Percentiles rank a stretch among this genome's conserved stretches.
These are phyloP conservation scores for Enteromius unitaeniatus DNA, from an alignment of 2,797 vertebrate species.

Conservation along the genomic window DNA sequence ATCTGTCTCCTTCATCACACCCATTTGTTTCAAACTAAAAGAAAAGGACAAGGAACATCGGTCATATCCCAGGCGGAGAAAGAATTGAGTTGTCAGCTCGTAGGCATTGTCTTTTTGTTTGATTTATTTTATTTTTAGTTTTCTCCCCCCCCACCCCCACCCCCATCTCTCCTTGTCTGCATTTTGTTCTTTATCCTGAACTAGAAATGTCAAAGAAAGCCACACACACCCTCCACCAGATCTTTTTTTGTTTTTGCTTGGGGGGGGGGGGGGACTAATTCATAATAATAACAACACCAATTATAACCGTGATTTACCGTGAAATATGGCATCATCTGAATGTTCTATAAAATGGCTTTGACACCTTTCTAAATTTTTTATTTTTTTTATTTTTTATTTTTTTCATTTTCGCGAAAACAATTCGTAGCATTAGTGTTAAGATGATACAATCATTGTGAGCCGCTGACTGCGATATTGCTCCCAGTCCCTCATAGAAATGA, in stretches of 20 bases:
- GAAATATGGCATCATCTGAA: slow-evolving; percentile 65
- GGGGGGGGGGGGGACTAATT: slow-evolving; percentile 54
- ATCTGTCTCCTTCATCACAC: slow-evolving; percentile 75
- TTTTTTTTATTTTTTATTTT: slow-evolving; percentile 12
- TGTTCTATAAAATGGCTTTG: slow-evolving; percentile 67
- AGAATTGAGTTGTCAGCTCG: slow-evolving; percentile 58
- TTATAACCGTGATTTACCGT: slow-evolving; percentile 66
- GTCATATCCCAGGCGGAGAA: slow-evolving; percentile 87
- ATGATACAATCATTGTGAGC: slow-evolving; percentile 66
- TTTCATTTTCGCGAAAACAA: slow-evolving; percentile 59
- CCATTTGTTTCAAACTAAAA: slow-evolving; percentile 66
- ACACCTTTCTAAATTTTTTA: slow-evolving; percentile 49
- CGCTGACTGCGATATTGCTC: slow-evolving; percentile 59
- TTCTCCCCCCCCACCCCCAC: slow-evolving; percentile 16
- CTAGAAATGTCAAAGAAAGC: slow-evolving; percentile 60
- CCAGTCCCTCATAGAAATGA: slow-evolving; percentile 65
- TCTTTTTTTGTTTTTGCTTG: slow-evolving; percentile 56
- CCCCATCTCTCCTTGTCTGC: slow-evolving; percentile 43
- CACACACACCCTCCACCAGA: slow-evolving; percentile 53
- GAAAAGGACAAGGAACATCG: slow-evolving; percentile 89
- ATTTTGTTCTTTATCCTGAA: slow-evolving; percentile 55
- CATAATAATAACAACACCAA: slow-evolving; percentile 64
- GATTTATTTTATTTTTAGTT: slow-evolving; percentile 25
- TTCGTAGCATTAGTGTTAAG: slow-evolving; percentile 65
- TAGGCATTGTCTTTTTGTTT: slow-evolving; percentile 65